Percentiles rank a stretch among this genome's conserved stretches.
phyloP scores from a whole-genome alignment of 2,888 invertebrate species.

The Pristionchus mayeri region DNA sequence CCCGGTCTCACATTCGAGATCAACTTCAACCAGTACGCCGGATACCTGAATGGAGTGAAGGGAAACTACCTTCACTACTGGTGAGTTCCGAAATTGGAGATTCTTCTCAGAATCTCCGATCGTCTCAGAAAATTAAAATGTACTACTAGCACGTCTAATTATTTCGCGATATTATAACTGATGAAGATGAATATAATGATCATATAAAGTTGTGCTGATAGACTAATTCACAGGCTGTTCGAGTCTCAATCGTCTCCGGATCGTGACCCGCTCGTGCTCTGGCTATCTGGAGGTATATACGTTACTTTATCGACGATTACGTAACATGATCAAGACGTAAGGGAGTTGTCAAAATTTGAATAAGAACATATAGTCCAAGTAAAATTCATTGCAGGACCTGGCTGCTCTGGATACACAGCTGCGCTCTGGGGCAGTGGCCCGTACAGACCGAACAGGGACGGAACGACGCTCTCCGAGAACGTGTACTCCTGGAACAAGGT shows the following conservation, averaged over 20 bases:
- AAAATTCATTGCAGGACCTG: slow-evolving; percentile 55
- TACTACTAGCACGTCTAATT: background rate
- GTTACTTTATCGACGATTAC: background rate
- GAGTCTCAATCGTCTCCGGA: slow-evolving; percentile 60
- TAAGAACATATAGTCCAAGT: background rate
- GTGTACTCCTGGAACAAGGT: slow-evolving; percentile 76
- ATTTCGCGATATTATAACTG: too few relatives aligned
- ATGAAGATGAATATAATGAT: too few relatives aligned
- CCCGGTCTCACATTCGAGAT: slow-evolving; percentile 68
- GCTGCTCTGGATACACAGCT: slow-evolving; percentile 68
- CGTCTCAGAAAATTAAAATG: background rate
- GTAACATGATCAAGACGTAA: too few relatives aligned
- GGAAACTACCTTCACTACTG: slow-evolving; percentile 77
- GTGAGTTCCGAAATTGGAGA: slow-evolving; percentile 60
- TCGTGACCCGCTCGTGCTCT: slow-evolving; percentile 60
- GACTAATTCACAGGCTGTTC: slow-evolving; percentile 64
- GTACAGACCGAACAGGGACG: slow-evolving; percentile 72
- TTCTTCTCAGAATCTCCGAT: background rate
- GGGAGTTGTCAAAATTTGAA: background rate
- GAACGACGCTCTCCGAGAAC: slow-evolving; percentile 72
- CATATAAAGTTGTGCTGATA: too few relatives aligned
- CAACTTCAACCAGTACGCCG: slow-evolving; percentile 78
- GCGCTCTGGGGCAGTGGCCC: slow-evolving; percentile 59
- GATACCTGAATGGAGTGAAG: slow-evolving; percentile 72
- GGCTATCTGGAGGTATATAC: slow-evolving; percentile 70